Conservation (phyloP, 2,888 invertebrate species). For the Pinctada fucata region DNA sequence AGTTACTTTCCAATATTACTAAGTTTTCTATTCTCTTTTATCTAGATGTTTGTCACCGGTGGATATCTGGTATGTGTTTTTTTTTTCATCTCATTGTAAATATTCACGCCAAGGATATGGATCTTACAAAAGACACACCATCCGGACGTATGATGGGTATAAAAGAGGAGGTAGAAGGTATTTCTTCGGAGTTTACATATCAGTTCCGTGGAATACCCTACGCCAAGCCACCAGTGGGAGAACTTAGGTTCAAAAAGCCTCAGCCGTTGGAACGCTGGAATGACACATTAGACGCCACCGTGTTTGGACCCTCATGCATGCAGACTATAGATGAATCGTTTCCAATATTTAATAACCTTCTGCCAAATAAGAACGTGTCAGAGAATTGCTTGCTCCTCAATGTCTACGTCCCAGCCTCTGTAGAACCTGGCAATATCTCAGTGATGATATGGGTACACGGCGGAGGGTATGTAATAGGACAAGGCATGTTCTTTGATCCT, state of each 20-base stretch:
- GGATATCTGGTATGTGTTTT: too few relatives aligned
- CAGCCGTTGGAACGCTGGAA: conserved; percentile 11
- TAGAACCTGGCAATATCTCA: conserved; percentile 4
- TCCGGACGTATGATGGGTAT: neutral
- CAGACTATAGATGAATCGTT: conserved; percentile 7
- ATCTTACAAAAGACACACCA: neutral
- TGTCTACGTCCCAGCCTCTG: conserved; percentile 32
- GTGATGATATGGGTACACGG: conserved; percentile 48
- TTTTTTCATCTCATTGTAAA: too few relatives aligned
- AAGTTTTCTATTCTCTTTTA: too few relatives aligned
- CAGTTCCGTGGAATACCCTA: conserved; percentile 37
- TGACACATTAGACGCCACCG: conserved; percentile 28
- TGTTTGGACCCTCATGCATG: conserved; percentile 31
- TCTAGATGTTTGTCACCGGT: too few relatives aligned
- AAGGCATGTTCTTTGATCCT: conserved; percentile 25
- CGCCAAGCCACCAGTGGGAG: conserved; percentile 37
- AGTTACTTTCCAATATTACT: too few relatives aligned
- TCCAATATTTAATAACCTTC: neutral
- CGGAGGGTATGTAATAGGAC: conserved; percentile 29
- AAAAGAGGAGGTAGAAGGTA: neutral
- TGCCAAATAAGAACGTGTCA: conserved; percentile 7
- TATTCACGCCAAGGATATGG: too few relatives aligned
- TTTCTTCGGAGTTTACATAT: neutral
- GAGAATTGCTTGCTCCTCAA: conserved; percentile 42
- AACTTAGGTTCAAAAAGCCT: conserved; percentile 33